Evolutionary conservation across 2,797 vertebrate genomes (phyloP).

Genomic region (Taeniopygia guttata): DNA sequence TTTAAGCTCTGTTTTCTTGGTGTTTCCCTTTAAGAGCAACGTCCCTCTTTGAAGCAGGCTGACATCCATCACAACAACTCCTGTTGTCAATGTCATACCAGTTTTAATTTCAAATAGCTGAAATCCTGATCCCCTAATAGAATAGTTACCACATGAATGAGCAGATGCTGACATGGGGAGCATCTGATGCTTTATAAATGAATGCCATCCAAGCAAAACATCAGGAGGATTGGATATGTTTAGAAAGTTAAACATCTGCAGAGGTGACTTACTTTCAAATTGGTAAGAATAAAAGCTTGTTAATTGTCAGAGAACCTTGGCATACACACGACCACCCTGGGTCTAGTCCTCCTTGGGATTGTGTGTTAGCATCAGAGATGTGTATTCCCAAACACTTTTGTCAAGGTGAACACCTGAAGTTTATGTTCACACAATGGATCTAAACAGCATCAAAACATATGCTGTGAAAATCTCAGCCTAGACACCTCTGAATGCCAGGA

Average conservation of each 20-base stretch:
- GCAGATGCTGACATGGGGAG: constrained; percentile 44
- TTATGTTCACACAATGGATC: neutral
- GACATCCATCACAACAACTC: constrained; percentile 22
- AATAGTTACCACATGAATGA: constrained; percentile 59
- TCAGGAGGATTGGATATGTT: constrained; percentile 5
- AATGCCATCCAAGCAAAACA: constrained; percentile 58
- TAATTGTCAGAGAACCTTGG: neutral
- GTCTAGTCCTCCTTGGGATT: neutral
- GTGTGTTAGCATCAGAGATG: neutral
- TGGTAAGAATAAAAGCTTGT: neutral
- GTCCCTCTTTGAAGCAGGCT: neutral
- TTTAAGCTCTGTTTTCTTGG: neutral
- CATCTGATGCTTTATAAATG: constrained; percentile 55
- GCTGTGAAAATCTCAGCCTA: constrained; percentile 26
- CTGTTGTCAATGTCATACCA: constrained; percentile 39
- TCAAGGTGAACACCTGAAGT: neutral
- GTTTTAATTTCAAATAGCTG: constrained; percentile 51
- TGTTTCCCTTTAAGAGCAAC: neutral
- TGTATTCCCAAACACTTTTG: neutral
- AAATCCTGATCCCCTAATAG: constrained; percentile 49
- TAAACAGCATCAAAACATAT: constrained; percentile 21
- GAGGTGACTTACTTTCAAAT: constrained; percentile 31
- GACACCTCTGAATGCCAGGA: neutral
- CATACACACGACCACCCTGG: neutral
- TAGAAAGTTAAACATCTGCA: constrained; percentile 37